phyloP scores from a whole-genome alignment of 2,113 vertebrate species.

The Rynchops niger region DNA sequence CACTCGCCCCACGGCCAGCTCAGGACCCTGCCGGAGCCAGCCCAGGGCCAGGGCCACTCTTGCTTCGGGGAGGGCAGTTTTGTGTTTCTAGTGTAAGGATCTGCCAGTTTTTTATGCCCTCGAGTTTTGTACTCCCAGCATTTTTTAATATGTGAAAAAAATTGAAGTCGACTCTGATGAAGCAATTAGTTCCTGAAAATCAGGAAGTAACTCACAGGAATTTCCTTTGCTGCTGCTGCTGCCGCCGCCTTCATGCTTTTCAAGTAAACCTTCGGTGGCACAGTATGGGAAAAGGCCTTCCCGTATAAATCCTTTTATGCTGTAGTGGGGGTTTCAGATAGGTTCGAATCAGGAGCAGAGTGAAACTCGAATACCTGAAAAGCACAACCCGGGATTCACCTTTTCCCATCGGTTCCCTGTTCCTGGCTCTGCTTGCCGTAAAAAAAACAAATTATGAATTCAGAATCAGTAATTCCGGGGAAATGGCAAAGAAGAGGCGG shows the following conservation, averaged over 20 bases:
- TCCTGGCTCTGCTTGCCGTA: not conserved
- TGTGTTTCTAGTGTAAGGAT: not conserved
- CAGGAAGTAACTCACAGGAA: not conserved
- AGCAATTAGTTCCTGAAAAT: not conserved
- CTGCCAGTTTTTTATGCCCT: not conserved
- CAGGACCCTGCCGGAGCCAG: fast-evolving
- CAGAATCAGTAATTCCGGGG: not conserved
- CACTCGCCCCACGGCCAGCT: too few species aligned
- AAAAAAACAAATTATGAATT: not conserved
- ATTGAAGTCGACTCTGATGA: not conserved
- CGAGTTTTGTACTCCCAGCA: not conserved
- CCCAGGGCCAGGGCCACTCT: fast-evolving
- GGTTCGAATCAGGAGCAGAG: not conserved
- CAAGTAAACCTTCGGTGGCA: not conserved
- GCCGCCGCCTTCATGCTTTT: not conserved
- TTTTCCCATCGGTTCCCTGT: not conserved
- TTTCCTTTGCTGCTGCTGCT: not conserved
- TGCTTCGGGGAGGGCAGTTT: not conserved
- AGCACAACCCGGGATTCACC: not conserved
- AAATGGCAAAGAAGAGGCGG: not conserved
- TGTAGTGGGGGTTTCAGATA: not conserved
- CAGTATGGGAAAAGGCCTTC: not conserved
- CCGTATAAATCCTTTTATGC: not conserved
- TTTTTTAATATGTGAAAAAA: not conserved
- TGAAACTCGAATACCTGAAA: not conserved